phyloP scores from a whole-genome alignment of 2,888 invertebrate genomes.

The Microctonus brassicae region DNA sequence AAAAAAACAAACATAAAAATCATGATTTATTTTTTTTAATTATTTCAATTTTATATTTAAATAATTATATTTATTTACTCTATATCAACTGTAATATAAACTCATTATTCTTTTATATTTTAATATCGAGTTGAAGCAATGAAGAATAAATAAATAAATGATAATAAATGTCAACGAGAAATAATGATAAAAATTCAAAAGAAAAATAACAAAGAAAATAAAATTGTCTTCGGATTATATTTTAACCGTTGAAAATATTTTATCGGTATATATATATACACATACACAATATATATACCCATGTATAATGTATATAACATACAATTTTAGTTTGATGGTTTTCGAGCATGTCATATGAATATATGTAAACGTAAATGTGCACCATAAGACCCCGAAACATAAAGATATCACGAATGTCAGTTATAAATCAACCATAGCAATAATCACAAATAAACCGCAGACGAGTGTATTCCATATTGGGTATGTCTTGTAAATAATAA shows the following conservation, averaged over 20 bases:
- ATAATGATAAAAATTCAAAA: too few species aligned
- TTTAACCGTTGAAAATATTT: neutral
- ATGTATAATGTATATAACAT: neutral
- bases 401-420: slow-evolving; percentile 41
- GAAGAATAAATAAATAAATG: slow-evolving; percentile 1
- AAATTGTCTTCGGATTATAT: neutral
- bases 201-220: neutral
- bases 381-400: slow-evolving; percentile 26
- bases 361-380: neutral
- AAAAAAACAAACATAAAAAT: neutral
- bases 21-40: too few species aligned
- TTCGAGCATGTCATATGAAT: slow-evolving; percentile 11
- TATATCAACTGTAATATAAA: too few species aligned
- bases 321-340: slow-evolving; percentile 14
- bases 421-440: slow-evolving; percentile 39
- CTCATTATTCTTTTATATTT: too few species aligned
- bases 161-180: too few species aligned
- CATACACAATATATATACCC: neutral
- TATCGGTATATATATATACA: neutral
- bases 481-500: slow-evolving; percentile 34
- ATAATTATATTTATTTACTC: too few species aligned
- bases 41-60: too few species aligned
- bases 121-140: too few species aligned
- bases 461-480: slow-evolving; percentile 39
- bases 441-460: slow-evolving; percentile 38